Conservation (phyloP, 2,888 invertebrate genomes). For the Pyralis farinalis region DNA sequence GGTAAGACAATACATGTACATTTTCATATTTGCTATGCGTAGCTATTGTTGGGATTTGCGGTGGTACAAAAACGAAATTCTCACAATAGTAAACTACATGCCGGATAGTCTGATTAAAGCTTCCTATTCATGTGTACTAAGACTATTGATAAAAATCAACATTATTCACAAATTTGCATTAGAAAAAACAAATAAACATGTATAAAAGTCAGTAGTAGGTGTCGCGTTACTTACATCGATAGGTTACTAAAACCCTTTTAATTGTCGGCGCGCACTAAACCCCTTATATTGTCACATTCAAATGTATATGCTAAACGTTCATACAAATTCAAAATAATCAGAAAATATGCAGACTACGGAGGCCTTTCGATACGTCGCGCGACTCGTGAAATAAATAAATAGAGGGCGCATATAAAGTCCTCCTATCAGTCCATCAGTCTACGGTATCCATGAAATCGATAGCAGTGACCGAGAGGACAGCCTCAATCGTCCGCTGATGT, state of each 20-base stretch:
- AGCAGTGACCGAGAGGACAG: too few species aligned
- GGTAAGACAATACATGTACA: too few species aligned
- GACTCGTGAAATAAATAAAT: too few species aligned
- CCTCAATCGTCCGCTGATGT: too few species aligned
- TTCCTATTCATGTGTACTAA: constrained; percentile 5
- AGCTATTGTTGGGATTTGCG: too few species aligned
- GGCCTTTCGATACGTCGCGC: too few species aligned
- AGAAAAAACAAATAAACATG: not conserved
- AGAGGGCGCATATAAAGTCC: too few species aligned
- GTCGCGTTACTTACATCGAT: not conserved
- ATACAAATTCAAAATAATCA: constrained; percentile 11
- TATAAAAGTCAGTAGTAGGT: not conserved
- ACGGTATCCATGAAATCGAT: too few species aligned
- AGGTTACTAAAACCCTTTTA: not conserved
- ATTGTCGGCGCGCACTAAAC: not conserved
- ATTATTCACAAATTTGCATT: not conserved
- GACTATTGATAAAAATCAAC: constrained; percentile 1
- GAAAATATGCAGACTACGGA: constrained; percentile 10
- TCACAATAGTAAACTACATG: not conserved
- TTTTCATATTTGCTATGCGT: too few species aligned
- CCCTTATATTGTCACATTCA: not conserved
- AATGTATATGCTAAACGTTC: constrained; percentile 1
- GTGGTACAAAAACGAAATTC: not conserved
- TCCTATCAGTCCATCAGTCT: too few species aligned
- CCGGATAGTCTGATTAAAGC: constrained; percentile 6